A percentile compares a stretch with the other conserved stretches of the same genome.
These are phyloP conservation scores for Oncopodura yosiiana DNA, from an alignment of 1,140 invertebrate genomes.

Conservation along the genomic window DNA sequence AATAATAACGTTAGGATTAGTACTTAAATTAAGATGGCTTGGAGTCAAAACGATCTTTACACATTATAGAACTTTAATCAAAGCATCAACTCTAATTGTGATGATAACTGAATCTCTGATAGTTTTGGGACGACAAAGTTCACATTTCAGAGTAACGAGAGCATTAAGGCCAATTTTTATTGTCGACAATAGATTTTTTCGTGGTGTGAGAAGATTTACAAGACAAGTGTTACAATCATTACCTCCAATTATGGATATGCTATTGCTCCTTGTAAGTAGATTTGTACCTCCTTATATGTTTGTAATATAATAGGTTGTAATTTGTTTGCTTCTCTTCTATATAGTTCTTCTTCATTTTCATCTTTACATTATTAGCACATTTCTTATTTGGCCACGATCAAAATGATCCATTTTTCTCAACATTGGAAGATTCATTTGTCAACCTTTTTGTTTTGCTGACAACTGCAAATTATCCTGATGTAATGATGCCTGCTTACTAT, in stretches of 20 bases:
- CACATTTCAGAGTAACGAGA: conserved; percentile 76
- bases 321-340: too few relatives aligned
- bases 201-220: conserved; percentile 48
- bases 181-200: conserved; percentile 74
- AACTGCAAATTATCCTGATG: conserved; percentile 84
- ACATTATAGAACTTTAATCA: conserved; percentile 74
- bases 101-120: conserved; percentile 77
- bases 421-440: conserved; percentile 72
- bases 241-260: conserved; percentile 81
- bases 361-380: conserved; percentile 72
- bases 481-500: conserved; percentile 82
- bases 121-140: conserved; percentile 68
- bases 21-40: conserved; percentile 74
- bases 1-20: conserved; percentile 66
- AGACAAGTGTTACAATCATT: conserved; percentile 59
- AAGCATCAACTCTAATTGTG: conserved; percentile 65
- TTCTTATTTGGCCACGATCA: conserved; percentile 64
- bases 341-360: conserved; percentile 74
- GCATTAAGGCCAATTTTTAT: conserved; percentile 81
- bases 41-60: conserved; percentile 69
- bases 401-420: conserved; percentile 65
- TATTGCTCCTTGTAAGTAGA: conserved; percentile 50
- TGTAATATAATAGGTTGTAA: too few relatives aligned
- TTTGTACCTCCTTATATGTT: too few relatives aligned
- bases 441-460: conserved; percentile 82